phyloP scores from a whole-genome alignment of 2,888 invertebrate genomes.

The Harpagoxenus sublaevis region DNA sequence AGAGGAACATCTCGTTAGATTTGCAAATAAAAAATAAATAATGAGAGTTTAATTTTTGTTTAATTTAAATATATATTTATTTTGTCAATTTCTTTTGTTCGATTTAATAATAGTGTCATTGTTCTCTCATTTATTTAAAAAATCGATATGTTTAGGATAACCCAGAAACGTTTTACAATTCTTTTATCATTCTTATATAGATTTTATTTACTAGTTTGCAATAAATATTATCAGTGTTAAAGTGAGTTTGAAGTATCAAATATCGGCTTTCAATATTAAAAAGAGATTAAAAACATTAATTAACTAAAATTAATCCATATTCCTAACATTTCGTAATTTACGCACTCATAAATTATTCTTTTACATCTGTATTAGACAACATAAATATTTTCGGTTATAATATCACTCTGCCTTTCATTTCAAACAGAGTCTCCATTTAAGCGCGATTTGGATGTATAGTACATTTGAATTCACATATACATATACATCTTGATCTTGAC shows the following conservation, averaged over 20 bases:
- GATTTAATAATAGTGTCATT: too few species aligned
- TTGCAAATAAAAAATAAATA: neutral
- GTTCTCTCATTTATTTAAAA: too few species aligned
- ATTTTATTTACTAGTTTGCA: neutral
- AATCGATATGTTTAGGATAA: neutral
- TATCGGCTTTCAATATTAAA: neutral
- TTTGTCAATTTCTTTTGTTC: neutral
- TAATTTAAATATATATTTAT: neutral
- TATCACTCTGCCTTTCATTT: neutral
- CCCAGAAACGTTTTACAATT: neutral
- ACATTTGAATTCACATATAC: neutral
- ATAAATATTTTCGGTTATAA: neutral
- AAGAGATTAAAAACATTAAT: neutral
- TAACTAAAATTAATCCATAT: neutral
- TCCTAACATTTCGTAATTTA: neutral
- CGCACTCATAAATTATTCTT: neutral
- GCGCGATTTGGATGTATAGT: neutral
- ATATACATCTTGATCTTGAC: slow-evolving; percentile 24
- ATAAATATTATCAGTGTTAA: neutral
- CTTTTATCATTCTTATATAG: neutral
- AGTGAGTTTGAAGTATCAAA: neutral
- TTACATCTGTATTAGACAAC: neutral
- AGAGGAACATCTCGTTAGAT: neutral
- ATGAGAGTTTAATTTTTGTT: neutral
- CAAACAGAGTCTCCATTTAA: neutral